A percentile compares a stretch with the other conserved stretches of the same genome.
phyloP scores from a whole-genome alignment of 1,140 invertebrate species.

The Pseudomyrmex flavicornis region DNA sequence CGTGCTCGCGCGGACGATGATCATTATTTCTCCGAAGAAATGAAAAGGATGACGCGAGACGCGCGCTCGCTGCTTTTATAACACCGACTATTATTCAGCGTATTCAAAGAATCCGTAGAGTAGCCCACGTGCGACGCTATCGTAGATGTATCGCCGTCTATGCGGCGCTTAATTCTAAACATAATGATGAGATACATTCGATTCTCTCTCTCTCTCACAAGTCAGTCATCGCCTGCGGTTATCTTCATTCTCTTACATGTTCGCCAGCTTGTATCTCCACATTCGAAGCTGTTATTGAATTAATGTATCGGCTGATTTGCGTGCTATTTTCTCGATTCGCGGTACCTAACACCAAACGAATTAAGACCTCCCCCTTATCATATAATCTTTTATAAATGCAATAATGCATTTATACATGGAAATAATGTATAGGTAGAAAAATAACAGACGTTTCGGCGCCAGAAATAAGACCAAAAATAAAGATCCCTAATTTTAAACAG shows the following conservation, averaged over 20 bases:
- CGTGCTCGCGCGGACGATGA: conserved; percentile 19
- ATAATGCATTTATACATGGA: too few species aligned
- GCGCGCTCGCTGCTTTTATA: conserved; percentile 30
- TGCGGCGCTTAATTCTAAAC: conserved; percentile 39
- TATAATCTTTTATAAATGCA: too few species aligned
- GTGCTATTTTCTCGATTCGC: not conserved
- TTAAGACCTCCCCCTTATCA: too few species aligned
- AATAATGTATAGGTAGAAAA: too few species aligned
- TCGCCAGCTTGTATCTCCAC: not conserved
- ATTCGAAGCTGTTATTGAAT: conserved; percentile 41
- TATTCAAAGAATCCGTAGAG: conserved; percentile 34
- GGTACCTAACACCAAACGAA: too few species aligned
- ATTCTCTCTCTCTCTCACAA: not conserved
- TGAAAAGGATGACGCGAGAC: conserved; percentile 28
- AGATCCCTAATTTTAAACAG: too few species aligned
- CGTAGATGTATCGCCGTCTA: conserved; percentile 28
- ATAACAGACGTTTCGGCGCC: too few species aligned
- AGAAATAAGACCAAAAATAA: too few species aligned
- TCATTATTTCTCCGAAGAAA: conserved; percentile 50
- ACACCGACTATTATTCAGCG: conserved; percentile 37
- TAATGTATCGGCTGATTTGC: conserved; percentile 26
- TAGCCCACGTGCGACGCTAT: conserved; percentile 23
- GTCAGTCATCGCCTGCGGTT: conserved; percentile 10
- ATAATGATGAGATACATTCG: conserved; percentile 7
- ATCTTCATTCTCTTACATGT: conserved; percentile 24